Evolutionary conservation across 2,797 vertebrate genomes (phyloP), one percentile per base, ranked within the genome.

Genomic region (Myripristis jacobus): DNA sequence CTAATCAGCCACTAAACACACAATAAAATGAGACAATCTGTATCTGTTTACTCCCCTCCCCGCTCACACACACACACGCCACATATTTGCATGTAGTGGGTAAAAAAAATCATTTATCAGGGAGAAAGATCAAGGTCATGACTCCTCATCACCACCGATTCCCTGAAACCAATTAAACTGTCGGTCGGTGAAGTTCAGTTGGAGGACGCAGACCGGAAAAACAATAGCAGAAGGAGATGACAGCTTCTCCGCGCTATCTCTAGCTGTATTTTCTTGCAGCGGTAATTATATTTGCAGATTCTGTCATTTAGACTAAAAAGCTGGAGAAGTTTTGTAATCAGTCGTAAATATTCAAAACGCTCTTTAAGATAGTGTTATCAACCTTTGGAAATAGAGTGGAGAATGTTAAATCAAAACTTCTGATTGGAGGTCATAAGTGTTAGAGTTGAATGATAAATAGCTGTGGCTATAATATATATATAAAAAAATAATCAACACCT

Each of bases 241-340:
- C 90, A 89, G 88, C 80, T 75, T 70, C 70, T 85, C 79, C 75
- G 68, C 31, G 62, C 88, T 93, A 91, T 94, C 92, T 90, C 74
- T 55, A 65, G 66, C 77, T 54, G 76, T 72, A 75, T 85, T 87
- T 90, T 90, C 86, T 87, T 76, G 75, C 83, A 70, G 61, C 79
- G 68, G 84, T 94, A 93, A 94, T 94, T 94, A 92, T 90, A 92
- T 91, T 92, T 93, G 90, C 88, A 94, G 91, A 94, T 94, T 94
- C 82, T 91, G 89, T 93, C 89, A 89, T 90, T 91, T 93, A 86
- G 85, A 88, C 83, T 82, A 88, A 91, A 86, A 89, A 80, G 81
- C 65, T 9, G 18, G 50, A 76, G 82, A 90, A 89, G 75, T 89
- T 89, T 86, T 56, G 73, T 88, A 90, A 90, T 92, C 91, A 89